Evolutionary conservation across 1,140 invertebrate genomes (phyloP).

Genomic region (Heliothis virescens): DNA sequence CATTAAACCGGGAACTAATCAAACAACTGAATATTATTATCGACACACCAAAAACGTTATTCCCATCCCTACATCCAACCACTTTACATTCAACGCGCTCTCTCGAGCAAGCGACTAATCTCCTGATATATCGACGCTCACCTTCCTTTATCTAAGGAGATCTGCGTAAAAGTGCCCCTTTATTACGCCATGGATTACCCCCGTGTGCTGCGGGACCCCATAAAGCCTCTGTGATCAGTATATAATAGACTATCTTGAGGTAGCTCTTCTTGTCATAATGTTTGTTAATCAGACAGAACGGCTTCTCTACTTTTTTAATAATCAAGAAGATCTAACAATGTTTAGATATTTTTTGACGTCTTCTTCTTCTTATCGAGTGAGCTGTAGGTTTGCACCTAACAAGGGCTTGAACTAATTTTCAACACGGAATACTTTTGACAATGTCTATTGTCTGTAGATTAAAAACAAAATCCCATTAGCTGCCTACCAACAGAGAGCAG

Average conservation of each 20-base stretch:
- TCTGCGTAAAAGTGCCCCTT: constrained; percentile 80
- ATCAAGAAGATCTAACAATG: neutral
- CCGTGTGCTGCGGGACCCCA: constrained; percentile 54
- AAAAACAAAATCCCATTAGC: too few species aligned
- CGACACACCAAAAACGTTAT: constrained; percentile 47
- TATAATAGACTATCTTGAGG: constrained; percentile 38
- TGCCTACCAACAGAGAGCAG: too few species aligned
- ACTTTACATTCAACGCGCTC: constrained; percentile 78
- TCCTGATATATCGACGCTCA: constrained; percentile 83
- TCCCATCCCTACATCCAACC: constrained; percentile 58
- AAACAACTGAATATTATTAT: constrained; percentile 43
- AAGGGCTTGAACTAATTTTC: too few species aligned
- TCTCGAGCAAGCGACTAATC: constrained; percentile 79
- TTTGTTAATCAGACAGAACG: neutral
- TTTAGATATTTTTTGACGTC: too few species aligned
- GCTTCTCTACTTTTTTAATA: neutral
- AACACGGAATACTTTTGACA: too few species aligned
- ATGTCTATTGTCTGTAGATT: too few species aligned
- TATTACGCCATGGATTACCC: constrained; percentile 76
- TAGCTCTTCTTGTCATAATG: neutral
- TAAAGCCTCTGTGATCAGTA: constrained; percentile 48
- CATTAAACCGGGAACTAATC: neutral
- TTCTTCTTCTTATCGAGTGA: neutral
- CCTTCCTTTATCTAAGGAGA: constrained; percentile 80
- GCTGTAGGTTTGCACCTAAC: neutral